Evolutionary conservation across 2,113 vertebrate genomes (phyloP).

Genomic region (Oncorhynchus tshawytscha): DNA sequence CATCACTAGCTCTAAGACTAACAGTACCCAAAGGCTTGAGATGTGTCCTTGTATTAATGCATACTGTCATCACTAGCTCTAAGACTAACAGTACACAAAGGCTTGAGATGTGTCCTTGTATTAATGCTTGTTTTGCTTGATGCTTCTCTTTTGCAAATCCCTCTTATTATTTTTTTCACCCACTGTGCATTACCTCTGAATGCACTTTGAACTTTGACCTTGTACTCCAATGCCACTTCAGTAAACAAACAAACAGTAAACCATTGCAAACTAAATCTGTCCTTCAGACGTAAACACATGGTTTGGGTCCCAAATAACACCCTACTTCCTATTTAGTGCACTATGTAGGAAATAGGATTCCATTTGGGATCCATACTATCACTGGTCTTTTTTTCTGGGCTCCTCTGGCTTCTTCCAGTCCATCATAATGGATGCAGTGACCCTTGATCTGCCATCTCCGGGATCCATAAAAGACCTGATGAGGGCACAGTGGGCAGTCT

Average conservation of each 20-base stretch:
- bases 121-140: background rate
- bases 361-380: background rate
- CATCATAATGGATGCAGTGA: conserved; percentile 18
- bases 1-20: no score
- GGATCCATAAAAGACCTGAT: conserved; percentile 32
- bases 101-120: no score
- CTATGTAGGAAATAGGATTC: no score
- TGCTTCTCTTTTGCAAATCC: conserved; percentile 7
- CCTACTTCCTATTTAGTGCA: no score
- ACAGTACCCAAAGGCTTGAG: no score
- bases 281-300: conserved; percentile 30
- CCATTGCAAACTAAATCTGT: conserved; percentile 27
- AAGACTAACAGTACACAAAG: no score
- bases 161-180: background rate
- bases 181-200: background rate
- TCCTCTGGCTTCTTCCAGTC: conserved; percentile 13
- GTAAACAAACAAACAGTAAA: conserved; percentile 25
- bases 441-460: conserved; percentile 16
- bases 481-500: conserved; percentile 26
- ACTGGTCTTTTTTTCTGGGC: conserved; percentile 27
- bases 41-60: no score
- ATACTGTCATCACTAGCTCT: no score
- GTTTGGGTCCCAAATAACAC: background rate
- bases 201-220: background rate
- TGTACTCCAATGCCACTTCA: background rate